Evolutionary conservation across 2,888 invertebrate species (phyloP), one percentile per base, ranked within the genome.

Genomic region (Crioceris asparagi): DNA sequence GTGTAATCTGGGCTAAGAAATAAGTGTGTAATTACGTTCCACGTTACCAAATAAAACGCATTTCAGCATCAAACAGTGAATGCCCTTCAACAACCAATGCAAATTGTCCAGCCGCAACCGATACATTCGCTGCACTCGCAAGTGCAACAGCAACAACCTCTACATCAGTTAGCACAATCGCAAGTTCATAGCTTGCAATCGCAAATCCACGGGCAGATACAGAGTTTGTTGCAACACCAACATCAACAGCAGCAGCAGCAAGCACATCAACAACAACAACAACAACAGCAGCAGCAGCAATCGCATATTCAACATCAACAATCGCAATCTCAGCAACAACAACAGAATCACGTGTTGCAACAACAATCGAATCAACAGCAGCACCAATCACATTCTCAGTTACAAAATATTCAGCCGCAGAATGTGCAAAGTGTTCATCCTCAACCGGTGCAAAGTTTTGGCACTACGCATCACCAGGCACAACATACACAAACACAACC

Each of bases 21-120:
- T n/a, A n/a, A n/a, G n/a, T n/a, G n/a, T n/a, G n/a, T n/a, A n/a
- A n/a, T n/a, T n/a, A n/a, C n/a, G n/a, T n/a, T n/a, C n/a, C n/a
- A n/a, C n/a, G n/a, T n/a, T n/a, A 29, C 29, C 10, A 15, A 12
- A 11, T 15, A 29, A 14, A 61, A 61, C 41, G 60, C 61, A 2
- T 59, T 60, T 17, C 60, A 60, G 38, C 56, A 55, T 31, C 61
- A 62, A 42, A 61, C 60, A 5, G 47, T 60, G 12, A 50, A 57
- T 19, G 52, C 55, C 4, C 39, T 59, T 26, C 59, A 60, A 39
- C 61, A 60, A 39, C 61, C 60, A 6, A 57, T 60, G 56, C 62
- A 62, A 41, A 60, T 62, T 19, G 60, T 62, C 4, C 63, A 62
- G 34, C 61, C 61, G 4, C 61, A 61, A 41, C 61, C 60, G 7